Evolutionary conservation across 2,888 invertebrate genomes (phyloP).

Genomic region (Dryococelus australis): DNA sequence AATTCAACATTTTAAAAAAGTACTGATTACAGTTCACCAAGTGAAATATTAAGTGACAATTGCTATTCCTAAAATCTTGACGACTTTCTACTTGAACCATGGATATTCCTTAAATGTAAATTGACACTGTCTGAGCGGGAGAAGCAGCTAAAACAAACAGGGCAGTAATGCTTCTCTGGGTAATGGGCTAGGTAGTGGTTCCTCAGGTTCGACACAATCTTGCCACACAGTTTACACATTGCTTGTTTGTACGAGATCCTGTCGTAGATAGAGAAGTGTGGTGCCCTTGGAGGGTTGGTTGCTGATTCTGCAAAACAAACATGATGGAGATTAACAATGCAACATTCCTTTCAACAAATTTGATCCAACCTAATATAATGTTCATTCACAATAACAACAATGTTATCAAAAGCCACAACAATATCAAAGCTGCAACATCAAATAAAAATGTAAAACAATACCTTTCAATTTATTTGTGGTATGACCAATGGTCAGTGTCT

Average conservation of each 20-base stretch:
- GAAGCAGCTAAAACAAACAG: constrained; percentile 34
- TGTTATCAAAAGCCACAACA: not conserved
- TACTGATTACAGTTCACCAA: not conserved
- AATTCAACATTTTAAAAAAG: not conserved
- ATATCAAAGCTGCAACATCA: constrained; percentile 4
- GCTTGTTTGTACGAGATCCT: constrained; percentile 52
- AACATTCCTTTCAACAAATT: too few relatives aligned
- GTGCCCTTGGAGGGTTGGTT: not conserved
- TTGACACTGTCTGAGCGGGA: constrained; percentile 37
- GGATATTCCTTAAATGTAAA: constrained; percentile 26
- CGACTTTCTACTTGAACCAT: not conserved
- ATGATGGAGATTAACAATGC: not conserved
- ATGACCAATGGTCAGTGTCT: not conserved
- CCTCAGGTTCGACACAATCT: constrained; percentile 59
- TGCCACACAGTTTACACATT: constrained; percentile 59
- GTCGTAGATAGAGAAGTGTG: constrained; percentile 35
- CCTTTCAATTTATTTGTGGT: not conserved
- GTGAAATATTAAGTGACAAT: not conserved
- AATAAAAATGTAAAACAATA: constrained; percentile 1
- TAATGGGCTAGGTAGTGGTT: constrained; percentile 60
- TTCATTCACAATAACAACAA: not conserved
- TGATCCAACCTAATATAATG: not conserved
- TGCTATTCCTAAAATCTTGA: not conserved
- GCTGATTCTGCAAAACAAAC: not conserved
- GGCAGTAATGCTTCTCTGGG: constrained; percentile 52